Conservation (phyloP, 2,113 vertebrate species). For the Morone saxatilis region DNA sequence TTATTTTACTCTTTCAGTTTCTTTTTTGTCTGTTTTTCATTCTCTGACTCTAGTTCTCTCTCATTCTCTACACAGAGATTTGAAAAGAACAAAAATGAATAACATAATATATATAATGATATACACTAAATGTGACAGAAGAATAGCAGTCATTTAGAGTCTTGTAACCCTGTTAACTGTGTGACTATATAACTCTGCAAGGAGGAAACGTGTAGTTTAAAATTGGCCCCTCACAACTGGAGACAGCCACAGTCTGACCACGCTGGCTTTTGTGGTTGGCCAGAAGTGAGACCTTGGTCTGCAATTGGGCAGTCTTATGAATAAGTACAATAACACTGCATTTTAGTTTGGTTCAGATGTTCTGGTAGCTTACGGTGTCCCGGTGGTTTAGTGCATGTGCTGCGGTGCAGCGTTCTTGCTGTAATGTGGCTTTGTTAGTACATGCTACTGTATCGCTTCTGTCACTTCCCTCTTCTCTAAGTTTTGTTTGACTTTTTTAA, state of each 20-base stretch:
- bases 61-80: not conserved
- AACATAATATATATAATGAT: not conserved
- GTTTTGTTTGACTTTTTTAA: not conserved
- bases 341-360: constrained; percentile 13
- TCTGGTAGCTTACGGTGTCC: not conserved
- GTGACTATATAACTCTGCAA: not conserved
- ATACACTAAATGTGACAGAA: not conserved
- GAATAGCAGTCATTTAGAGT: constrained; percentile 3
- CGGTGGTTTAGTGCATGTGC: not conserved
- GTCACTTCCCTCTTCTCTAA: not conserved
- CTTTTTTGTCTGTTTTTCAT: not conserved
- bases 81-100: not conserved
- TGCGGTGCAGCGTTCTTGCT: not conserved
- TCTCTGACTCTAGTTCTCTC: not conserved
- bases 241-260: constrained; percentile 44
- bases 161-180: not conserved
- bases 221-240: constrained; percentile 1
- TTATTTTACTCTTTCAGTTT: not conserved
- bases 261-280: constrained; percentile 35
- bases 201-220: not conserved
- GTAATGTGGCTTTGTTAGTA: not conserved
- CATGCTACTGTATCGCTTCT: not conserved
- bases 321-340: constrained; percentile 19
- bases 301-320: not conserved
- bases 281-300: constrained; percentile 9